Evolutionary conservation across 2,797 vertebrate species (phyloP).

Genomic region (Acomys russatus): DNA sequence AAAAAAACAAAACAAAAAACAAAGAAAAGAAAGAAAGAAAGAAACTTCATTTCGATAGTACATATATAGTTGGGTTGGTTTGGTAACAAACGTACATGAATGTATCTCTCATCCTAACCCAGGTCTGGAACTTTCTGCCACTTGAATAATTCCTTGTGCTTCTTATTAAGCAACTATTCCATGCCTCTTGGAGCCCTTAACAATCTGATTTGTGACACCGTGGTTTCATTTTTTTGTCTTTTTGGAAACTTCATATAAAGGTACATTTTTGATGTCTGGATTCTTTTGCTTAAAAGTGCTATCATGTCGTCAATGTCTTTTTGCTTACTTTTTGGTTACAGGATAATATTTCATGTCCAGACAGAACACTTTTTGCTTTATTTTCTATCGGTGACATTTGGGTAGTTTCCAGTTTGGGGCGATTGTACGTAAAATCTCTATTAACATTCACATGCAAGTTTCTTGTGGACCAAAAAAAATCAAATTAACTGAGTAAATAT

Average conservation of each 20-base stretch:
- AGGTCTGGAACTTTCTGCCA: background rate
- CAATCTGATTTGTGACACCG: background rate
- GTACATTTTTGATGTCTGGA: background rate
- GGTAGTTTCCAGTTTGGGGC: background rate
- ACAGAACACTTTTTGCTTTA: background rate
- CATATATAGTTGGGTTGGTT: background rate
- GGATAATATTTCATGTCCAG: background rate
- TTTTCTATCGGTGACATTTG: background rate
- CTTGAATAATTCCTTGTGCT: background rate
- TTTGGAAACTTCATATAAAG: background rate
- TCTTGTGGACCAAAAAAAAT: background rate
- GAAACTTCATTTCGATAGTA: background rate
- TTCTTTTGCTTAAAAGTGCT: background rate
- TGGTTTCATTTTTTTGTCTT: background rate
- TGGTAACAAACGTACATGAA: background rate
- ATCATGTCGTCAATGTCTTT: background rate
- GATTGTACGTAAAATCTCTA: background rate
- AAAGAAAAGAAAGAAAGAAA: too few species aligned
- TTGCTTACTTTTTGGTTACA: background rate
- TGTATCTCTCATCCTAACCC: background rate
- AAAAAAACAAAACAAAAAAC: too few species aligned
- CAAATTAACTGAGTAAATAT: background rate
- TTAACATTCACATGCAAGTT: background rate
- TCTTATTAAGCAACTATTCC: background rate
- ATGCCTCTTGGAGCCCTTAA: fast-evolving